Base-by-base conservation (phyloP, 2,888 invertebrate genomes). In the Tanypteryx hageni region DNA sequence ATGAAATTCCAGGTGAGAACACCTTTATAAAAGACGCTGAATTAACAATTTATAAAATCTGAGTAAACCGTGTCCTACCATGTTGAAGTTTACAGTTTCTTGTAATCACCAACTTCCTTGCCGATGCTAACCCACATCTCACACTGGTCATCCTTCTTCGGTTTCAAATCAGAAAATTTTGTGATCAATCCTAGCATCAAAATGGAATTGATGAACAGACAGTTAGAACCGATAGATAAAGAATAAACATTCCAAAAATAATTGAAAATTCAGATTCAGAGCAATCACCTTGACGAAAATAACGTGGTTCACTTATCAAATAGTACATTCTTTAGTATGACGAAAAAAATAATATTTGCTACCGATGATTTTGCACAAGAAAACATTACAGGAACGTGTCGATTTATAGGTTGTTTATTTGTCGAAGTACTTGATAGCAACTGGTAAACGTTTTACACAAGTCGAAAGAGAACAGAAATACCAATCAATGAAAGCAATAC, bases 81-180 rank as follows among this genome's bases (percentile, higher is more conserved):
- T 93, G 93, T 44, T 93, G 93, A 22, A 93, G 22, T n/a, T 83
- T 92, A 58, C 92, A 93, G 76, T 93, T 92, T 81, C 93, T 83
- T 18, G 92, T 92, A 59, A 85, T 91, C 27, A 93, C 92, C n/a
- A 93, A 89, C 92, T 93, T 93, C 84, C 93, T 93, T 56, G 93
- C 93, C 58, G 93, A 93, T 44, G 93, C 92, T 27, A 93, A 92
- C 18, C 93, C 93, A 92, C 92, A 92, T 82, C 93, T 92, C 31
- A 93, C 92, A 92, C 93, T 93, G 82, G 93, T 93, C 93, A 93
- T 93, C 57, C 18, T 92, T 68, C 44, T 64, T 64, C 27, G 16
- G 64, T 44, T 16, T 44, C 10, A n/a, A 76, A n/a, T 44, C 64
- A 89, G n/a, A 64, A 44, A 89, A 64, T 89, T 27, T 64, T 31